Evolutionary conservation across 2,797 vertebrate species (phyloP).

Genomic region (Pipistrellus pygmaeus): DNA sequence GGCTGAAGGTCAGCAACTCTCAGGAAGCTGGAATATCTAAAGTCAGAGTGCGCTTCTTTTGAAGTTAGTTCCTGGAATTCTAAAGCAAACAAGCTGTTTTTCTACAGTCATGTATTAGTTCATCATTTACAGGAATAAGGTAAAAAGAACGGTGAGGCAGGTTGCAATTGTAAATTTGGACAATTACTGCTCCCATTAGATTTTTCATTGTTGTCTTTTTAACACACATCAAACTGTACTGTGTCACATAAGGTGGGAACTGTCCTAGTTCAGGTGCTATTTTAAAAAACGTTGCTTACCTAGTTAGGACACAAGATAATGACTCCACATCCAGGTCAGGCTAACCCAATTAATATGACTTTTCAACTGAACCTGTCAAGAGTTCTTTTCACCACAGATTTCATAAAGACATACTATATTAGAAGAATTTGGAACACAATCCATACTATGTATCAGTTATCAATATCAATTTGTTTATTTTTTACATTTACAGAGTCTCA

Average conservation of each 20-base stretch:
- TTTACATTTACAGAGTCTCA: neutral
- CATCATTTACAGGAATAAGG: neutral
- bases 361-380: neutral
- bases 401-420: neutral
- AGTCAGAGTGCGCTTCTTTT: neutral
- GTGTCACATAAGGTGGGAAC: neutral
- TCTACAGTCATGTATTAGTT: neutral
- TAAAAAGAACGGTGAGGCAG: neutral
- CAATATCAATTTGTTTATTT: neutral
- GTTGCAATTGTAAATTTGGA: neutral
- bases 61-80: neutral
- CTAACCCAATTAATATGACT: neutral
- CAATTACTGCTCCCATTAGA: neutral
- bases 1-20: neutral
- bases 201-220: neutral
- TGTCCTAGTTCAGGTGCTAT: neutral
- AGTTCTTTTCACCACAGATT: neutral
- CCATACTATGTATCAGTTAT: neutral
- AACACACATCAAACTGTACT: neutral
- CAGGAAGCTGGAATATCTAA: neutral
- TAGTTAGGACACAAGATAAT: neutral
- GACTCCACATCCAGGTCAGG: neutral
- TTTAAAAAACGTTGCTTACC: conserved; percentile 26
- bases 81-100: neutral
- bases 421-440: neutral